Percentiles rank a stretch among this genome's conserved stretches.
Evolutionary conservation across 2,113 vertebrate genomes (phyloP).

Genomic region (Alouatta palliata): DNA sequence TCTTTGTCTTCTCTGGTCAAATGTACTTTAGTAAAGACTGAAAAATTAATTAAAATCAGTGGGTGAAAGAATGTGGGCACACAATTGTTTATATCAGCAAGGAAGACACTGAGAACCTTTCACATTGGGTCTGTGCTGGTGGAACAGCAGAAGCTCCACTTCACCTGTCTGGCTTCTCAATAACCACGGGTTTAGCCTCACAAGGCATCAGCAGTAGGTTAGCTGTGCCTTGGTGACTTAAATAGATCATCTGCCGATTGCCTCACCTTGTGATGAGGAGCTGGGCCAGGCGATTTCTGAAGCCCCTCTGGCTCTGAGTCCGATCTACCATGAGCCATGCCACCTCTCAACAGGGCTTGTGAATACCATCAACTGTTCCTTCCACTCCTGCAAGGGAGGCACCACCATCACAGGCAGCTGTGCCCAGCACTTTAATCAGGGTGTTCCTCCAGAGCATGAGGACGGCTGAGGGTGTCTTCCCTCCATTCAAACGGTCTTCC

Average conservation of each 20-base stretch:
- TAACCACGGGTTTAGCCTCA: not conserved
- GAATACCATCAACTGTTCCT: not conserved
- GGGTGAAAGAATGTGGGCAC: not conserved
- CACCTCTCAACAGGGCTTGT: too few species aligned
- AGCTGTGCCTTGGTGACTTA: not conserved
- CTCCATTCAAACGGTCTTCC: not conserved
- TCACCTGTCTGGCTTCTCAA: not conserved
- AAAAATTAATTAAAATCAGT: not conserved
- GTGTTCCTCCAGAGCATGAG: not conserved
- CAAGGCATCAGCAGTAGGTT: not conserved
- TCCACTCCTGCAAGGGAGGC: not conserved
- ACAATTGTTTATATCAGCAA: rapidly evolving
- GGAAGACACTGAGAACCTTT: not conserved
- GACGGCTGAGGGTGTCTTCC: not conserved
- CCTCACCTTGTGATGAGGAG: not conserved
- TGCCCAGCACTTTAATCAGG: not conserved
- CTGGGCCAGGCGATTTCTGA: not conserved
- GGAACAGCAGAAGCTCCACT: not conserved
- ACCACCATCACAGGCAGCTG: not conserved
- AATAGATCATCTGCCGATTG: not conserved
- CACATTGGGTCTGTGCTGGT: not conserved
- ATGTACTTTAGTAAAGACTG: not conserved
- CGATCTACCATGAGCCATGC: not conserved
- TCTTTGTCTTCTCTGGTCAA: not conserved
- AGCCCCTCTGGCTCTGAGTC: not conserved